These are phyloP conservation scores for Eulithis testata DNA, from an alignment of 2,888 invertebrate genomes.

Conservation along the genomic window DNA sequence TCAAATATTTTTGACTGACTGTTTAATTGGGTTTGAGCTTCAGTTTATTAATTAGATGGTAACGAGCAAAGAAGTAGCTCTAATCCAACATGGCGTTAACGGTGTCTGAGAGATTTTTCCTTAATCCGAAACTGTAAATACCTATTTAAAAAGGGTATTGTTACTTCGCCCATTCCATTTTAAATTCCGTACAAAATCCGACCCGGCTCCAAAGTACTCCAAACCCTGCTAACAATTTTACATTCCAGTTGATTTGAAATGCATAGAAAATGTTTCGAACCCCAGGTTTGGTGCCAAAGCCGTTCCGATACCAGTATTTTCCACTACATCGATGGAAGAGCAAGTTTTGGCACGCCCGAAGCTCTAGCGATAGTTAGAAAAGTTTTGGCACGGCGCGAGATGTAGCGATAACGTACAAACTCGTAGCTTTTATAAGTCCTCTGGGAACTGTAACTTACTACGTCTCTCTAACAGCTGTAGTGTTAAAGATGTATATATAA, in stretches of 20 bases:
- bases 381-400: constrained; percentile 44
- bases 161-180: not conserved
- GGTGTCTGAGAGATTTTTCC: constrained; percentile 10
- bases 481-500: too few relatives aligned
- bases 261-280: constrained; percentile 45
- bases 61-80: constrained; percentile 3
- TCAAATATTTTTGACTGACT: constrained; percentile 47
- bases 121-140: not conserved
- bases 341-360: constrained; percentile 49
- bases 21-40: constrained; percentile 31
- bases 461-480: constrained; percentile 14
- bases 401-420: constrained; percentile 48
- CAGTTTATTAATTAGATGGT: constrained; percentile 30
- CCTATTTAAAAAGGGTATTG: not conserved
- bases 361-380: constrained; percentile 45
- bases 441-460: constrained; percentile 31
- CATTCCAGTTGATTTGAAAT: constrained; percentile 42
- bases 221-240: constrained; percentile 17
- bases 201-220: not conserved
- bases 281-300: constrained; percentile 46
- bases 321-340: constrained; percentile 47
- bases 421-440: constrained; percentile 42
- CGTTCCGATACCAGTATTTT: constrained; percentile 43
- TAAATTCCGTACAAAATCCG: constrained; percentile 17
- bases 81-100: not conserved